These are phyloP conservation scores for Escarpia spicata DNA, from an alignment of 2,888 invertebrate species.

Conservation along the genomic window DNA sequence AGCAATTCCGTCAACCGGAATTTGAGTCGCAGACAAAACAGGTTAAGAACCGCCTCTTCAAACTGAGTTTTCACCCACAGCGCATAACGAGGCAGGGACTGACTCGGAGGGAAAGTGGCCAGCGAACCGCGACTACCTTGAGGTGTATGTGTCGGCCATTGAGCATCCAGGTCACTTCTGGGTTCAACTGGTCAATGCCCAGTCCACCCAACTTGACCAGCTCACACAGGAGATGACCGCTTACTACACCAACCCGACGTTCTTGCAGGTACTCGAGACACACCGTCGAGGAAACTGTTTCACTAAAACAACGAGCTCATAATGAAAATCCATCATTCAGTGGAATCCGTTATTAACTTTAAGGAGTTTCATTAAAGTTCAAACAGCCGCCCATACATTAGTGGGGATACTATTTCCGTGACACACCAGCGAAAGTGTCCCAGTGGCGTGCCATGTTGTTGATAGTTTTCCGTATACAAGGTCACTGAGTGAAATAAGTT, in stretches of 20 bases:
- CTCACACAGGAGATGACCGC: constrained; percentile 84
- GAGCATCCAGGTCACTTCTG: constrained; percentile 84
- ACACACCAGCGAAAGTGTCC: too few relatives aligned
- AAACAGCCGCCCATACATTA: too few relatives aligned
- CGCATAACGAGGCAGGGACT: not conserved
- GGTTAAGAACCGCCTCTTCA: too few relatives aligned
- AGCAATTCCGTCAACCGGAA: too few relatives aligned
- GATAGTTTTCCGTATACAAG: too few relatives aligned
- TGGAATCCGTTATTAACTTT: too few relatives aligned
- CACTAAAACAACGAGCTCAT: not conserved
- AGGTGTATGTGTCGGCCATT: constrained; percentile 88
- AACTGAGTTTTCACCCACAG: not conserved
- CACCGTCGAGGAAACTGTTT: not conserved
- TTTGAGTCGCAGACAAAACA: too few relatives aligned
- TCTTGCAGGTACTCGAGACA: not conserved
- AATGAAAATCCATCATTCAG: not conserved
- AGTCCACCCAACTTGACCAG: constrained; percentile 80
- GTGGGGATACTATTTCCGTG: too few relatives aligned
- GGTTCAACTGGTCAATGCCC: constrained; percentile 80
- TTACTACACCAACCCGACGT: constrained; percentile 71
- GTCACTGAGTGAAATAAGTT: too few relatives aligned
- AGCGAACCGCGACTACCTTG: constrained; percentile 66
- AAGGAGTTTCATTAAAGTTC: too few relatives aligned
- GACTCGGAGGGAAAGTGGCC: constrained; percentile 31
- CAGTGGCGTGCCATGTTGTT: too few relatives aligned